Evolutionary conservation across 2,113 vertebrate genomes (phyloP), one percentile per base, ranked within the genome.

Genomic region (Salvelinus namaycush): DNA sequence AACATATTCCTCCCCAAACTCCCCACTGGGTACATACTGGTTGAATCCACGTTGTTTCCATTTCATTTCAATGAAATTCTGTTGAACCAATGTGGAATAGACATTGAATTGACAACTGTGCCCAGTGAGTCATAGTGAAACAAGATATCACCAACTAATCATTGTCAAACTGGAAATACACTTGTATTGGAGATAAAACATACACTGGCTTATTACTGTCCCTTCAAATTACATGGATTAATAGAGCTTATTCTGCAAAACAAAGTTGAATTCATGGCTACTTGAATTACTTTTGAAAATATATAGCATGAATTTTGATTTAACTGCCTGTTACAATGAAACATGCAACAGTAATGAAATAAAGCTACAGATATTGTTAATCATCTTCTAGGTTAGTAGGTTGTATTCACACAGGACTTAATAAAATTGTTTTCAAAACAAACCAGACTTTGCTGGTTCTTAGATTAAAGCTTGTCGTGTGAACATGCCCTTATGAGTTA

Each of bases 91-190:
- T 44, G 39, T 44, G 39, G 39, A 44, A 12, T 44, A 44, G 2
- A 44, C 39, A 9, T 44, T 44, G 39, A 44, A 11, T 44, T 44
- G 39, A 44, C 39, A 2, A 2, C 39, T 44, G 39, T 44, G 39
- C 9, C 39, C 39, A 44, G 39, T 44, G 39, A 44, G 39, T 72
- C 29, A 51, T 22, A 72, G 70, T 76, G 18, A 66, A 27, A 74
- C 65, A 22, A 57, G 44, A 76, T 44, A 2, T 62, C 75, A 70
- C 11, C n/a, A 64, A 18, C 26, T 57, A 57, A 57, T 69, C 5
- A 26, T 49, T 81, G 34, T 34, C 65, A 22, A 74, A 18, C 18
- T 75, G 31, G 73, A 74, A 51, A 62, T 51, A 70, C 13, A 44
- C 34, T 54, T 68, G 31, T 39, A 68, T 68, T 31, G 29, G 7